These are phyloP conservation scores for Plecotus auritus DNA, from an alignment of 2,113 vertebrate genomes.

Conservation along the genomic window DNA sequence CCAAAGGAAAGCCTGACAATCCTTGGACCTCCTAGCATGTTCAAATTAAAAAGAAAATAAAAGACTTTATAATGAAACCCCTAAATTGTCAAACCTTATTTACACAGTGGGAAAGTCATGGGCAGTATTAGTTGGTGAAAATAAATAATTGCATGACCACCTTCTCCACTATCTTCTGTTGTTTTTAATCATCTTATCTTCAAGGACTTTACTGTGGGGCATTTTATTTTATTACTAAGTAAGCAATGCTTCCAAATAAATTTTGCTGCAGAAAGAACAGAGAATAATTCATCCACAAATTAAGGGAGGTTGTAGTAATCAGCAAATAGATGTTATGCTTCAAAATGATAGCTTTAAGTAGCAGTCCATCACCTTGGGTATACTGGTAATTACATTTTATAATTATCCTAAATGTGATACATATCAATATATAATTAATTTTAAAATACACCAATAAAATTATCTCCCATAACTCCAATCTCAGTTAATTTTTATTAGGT, in stretches of 20 bases:
- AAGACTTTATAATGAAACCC: not conserved
- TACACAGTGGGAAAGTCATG: not conserved
- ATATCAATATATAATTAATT: slow-evolving; percentile 31
- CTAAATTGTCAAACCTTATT: not conserved
- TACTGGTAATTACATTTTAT: not conserved
- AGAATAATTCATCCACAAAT: slow-evolving; percentile 16
- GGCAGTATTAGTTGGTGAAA: not conserved
- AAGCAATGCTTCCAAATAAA: not conserved
- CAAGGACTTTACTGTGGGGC: not conserved
- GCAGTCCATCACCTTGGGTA: not conserved
- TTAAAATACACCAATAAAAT: slow-evolving; percentile 45
- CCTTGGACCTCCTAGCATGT: not conserved
- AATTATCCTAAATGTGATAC: slow-evolving; percentile 42
- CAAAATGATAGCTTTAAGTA: not conserved
- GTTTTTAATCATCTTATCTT: not conserved
- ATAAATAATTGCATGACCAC: not conserved
- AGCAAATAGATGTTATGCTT: not conserved
- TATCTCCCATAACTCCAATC: not conserved
- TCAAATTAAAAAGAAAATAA: not conserved
- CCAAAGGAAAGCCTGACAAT: not conserved
- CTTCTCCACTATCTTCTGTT: not conserved
- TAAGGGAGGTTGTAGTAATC: not conserved
- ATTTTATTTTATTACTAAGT: slow-evolving; percentile 12
- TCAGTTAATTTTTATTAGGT: slow-evolving; percentile 24
- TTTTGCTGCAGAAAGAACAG: not conserved